Evolutionary conservation across 2,797 vertebrate genomes (phyloP).

Genomic region (Xiphorhynchus erythropygius): DNA sequence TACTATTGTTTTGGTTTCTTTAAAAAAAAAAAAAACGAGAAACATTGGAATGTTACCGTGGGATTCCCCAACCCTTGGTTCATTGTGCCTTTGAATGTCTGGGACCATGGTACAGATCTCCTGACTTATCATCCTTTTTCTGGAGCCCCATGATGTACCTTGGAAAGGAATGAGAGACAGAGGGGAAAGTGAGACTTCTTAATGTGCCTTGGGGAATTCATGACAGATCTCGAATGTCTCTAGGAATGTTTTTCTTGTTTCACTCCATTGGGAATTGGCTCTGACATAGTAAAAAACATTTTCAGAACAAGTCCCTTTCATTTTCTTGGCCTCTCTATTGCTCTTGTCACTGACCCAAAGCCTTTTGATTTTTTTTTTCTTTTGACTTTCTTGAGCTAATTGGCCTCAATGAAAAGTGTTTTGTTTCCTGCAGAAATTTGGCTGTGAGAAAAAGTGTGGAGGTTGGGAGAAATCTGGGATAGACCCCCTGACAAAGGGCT

Average conservation of each 20-base stretch:
- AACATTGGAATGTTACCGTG: neutral
- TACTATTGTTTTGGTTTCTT: neutral
- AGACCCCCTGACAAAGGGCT: slow-evolving; percentile 44
- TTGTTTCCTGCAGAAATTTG: slow-evolving; percentile 70
- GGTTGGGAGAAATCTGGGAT: slow-evolving; percentile 42
- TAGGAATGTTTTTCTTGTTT: slow-evolving; percentile 64
- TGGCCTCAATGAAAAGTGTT: slow-evolving; percentile 67
- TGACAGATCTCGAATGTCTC: neutral
- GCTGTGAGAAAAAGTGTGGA: slow-evolving; percentile 52
- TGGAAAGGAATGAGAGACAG: slow-evolving; percentile 4
- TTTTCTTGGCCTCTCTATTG: slow-evolving; percentile 53
- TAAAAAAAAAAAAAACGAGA: accelerated
- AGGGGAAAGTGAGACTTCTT: neutral
- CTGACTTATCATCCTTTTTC: neutral
- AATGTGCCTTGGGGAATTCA: slow-evolving; percentile 4
- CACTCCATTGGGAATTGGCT: slow-evolving; percentile 61
- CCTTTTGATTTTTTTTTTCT: slow-evolving; percentile 49
- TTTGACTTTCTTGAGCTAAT: slow-evolving; percentile 67
- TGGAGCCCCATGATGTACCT: neutral
- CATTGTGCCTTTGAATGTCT: neutral
- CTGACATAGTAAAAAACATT: slow-evolving; percentile 46
- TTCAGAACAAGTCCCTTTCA: slow-evolving; percentile 54
- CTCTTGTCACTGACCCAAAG: slow-evolving; percentile 62
- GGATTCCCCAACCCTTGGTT: neutral
- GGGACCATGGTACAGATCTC: neutral